A percentile compares a stretch with the other conserved stretches of the same genome.
phyloP scores from a whole-genome alignment of 2,888 invertebrate genomes.

The Torymus tubicola region DNA sequence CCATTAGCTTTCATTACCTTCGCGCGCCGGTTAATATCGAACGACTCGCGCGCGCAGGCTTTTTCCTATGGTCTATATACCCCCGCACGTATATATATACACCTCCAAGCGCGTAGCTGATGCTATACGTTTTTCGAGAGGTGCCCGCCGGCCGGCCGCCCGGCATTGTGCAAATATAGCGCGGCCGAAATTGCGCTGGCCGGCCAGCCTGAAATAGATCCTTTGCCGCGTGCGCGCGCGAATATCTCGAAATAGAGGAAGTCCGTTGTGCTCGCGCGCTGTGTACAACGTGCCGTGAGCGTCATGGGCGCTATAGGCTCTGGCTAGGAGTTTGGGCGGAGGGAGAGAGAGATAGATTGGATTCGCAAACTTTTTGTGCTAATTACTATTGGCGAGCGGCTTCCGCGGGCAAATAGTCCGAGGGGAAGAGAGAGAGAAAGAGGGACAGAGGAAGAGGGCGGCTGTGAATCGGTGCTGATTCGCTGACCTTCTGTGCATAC shows the following conservation, averaged over 20 bases:
- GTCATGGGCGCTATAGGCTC: not conserved
- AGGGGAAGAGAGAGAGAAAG: not conserved
- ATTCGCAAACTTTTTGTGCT: conserved; percentile 51
- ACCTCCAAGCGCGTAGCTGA: no score
- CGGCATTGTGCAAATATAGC: conserved; percentile 54
- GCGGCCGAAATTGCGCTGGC: conserved; percentile 48
- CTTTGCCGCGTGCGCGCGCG: conserved; percentile 30
- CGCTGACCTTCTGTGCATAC: no score
- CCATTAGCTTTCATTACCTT: conserved; percentile 56
- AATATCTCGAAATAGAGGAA: conserved; percentile 53
- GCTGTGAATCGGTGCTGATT: no score
- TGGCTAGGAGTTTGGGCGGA: no score
- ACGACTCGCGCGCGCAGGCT: not conserved
- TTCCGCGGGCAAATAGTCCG: conserved; percentile 14
- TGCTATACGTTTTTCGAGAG: conserved; percentile 6
- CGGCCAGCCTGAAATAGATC: conserved; percentile 50
- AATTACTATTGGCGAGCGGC: conserved; percentile 45
- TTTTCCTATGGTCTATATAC: not conserved
- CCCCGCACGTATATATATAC: no score
- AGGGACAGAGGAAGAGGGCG: no score
- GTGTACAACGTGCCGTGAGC: not conserved
- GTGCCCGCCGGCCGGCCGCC: not conserved
- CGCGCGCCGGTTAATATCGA: conserved; percentile 31
- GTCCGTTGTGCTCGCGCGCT: conserved; percentile 3
- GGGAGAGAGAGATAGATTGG: conserved; percentile 14